Base-by-base conservation (phyloP, 2,888 invertebrate genomes). In the Hirudinaria manillensis region DNA sequence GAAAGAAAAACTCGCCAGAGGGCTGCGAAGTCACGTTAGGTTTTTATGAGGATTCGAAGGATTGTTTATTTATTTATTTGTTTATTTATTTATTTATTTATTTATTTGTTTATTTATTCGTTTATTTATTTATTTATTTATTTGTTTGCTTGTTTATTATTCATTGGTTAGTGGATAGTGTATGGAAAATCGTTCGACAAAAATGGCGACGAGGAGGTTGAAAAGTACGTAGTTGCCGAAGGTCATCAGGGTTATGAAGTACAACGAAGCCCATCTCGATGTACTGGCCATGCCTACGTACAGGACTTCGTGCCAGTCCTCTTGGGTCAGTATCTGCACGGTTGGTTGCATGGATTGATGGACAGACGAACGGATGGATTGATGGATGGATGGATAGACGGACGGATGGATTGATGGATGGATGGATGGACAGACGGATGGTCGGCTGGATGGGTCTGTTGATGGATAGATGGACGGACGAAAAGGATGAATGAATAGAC, bases 221-320 rank as follows among this genome's bases (percentile, higher is more conserved):
- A 99, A 99, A 73, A 99, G 90, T 76, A 99, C 99, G 86, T 99
- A 99, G 89, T 99, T 99, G 80, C 99, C 99, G 87, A 99, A 99
- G 61, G 99, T 99, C 99, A 99, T 99, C 82, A 99, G 89, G 16
- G 98, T 97, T 78, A 99, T 97, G 87, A 99, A 99, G 87, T 99
- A 99, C 77, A 99, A 89, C 65, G 99, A 97, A 29, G 99, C 99
- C 98, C 99, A 99, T 82, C 97, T 95, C 81, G 96, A 95, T 21
- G 99, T 99, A 86, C 94, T 94, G 86, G 96, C 94, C 99, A 99
- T 99, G 79, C 99, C 99, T 86, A 98, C 98, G 87, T 99, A 98
- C 77, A 99, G 88, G 24, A 99, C 99, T 84, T 97, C 94, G 88
- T 99, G 99, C 99, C 99, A 99, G 88, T 99, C 99, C 88, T 99